A percentile compares a stretch with the other conserved stretches of the same genome.
Evolutionary conservation across 23 tunicate species (phyloP).

Genomic region (Clavelina lepadiformis): DNA sequence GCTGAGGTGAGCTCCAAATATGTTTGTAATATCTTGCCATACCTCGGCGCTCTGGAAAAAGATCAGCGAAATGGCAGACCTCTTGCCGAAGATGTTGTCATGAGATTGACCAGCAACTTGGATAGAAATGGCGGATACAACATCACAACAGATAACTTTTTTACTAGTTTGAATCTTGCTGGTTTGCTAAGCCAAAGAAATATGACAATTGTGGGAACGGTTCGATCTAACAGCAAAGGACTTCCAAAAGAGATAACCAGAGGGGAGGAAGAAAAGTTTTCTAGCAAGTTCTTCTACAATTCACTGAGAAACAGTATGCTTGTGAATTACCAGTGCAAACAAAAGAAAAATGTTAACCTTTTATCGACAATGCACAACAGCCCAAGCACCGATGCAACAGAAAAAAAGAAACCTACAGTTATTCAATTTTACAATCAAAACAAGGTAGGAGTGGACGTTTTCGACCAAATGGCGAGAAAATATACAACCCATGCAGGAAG

Average conservation of each 20-base stretch:
- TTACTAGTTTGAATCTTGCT: constrained; percentile 27
- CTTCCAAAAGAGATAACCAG: constrained; percentile 8
- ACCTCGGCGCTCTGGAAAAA: constrained; percentile 14
- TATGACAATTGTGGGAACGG: constrained; percentile 23
- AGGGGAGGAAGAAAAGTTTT: constrained; percentile 10
- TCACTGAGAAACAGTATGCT: background rate
- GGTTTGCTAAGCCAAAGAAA: constrained; percentile 10
- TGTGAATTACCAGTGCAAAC: constrained; percentile 8
- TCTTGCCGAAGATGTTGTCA: constrained; percentile 13
- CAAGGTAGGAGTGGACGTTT: no score
- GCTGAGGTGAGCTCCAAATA: constrained; percentile 11
- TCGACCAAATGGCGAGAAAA: no score
- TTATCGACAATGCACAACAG: no score
- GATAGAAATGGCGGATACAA: constrained; percentile 12
- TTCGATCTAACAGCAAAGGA: constrained; percentile 20
- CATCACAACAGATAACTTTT: constrained; percentile 17
- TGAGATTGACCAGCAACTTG: constrained; percentile 16
- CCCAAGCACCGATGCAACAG: no score
- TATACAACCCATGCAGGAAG: no score
- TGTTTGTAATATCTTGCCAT: constrained; percentile 16
- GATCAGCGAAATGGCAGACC: constrained; percentile 5
- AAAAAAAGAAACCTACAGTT: no score
- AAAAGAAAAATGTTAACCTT: no score
- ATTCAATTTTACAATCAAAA: no score
- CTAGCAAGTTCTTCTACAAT: constrained; percentile 14